A percentile compares a stretch with the other conserved stretches of the same genome.
These are phyloP conservation scores for Elysia crispata DNA, from an alignment of 2,888 invertebrate genomes.

Conservation along the genomic window DNA sequence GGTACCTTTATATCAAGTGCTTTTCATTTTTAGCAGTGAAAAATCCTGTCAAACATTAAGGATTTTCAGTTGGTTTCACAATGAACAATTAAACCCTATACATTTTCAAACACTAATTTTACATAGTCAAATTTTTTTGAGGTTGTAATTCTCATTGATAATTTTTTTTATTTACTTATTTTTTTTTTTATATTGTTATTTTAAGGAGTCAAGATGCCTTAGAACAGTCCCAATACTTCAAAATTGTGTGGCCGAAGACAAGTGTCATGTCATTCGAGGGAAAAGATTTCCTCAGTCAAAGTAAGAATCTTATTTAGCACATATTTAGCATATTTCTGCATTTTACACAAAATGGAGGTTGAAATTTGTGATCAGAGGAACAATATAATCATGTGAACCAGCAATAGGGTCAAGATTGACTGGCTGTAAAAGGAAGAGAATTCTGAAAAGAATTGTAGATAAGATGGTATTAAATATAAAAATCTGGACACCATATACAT, in stretches of 20 bases:
- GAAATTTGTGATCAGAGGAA: too few species aligned
- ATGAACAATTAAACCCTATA: background rate
- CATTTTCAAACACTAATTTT: background rate
- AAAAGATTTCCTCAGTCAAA: conserved; percentile 88
- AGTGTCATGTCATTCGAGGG: conserved; percentile 88
- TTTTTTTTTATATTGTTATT: too few species aligned
- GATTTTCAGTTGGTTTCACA: background rate
- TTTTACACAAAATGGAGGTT: too few species aligned
- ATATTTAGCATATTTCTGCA: too few species aligned
- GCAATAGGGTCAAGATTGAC: too few species aligned
- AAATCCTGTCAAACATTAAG: background rate
- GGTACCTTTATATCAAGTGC: background rate
- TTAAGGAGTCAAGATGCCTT: conserved; percentile 87
- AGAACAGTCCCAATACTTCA: conserved; percentile 93
- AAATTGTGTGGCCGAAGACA: conserved; percentile 85
- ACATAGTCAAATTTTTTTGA: too few species aligned
- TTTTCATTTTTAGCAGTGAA: background rate
- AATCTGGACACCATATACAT: too few species aligned
- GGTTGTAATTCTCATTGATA: background rate
- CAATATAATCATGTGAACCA: too few species aligned
- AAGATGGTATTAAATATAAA: too few species aligned
- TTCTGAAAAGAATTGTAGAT: too few species aligned
- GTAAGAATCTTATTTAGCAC: conserved; percentile 76
- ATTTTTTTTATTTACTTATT: background rate
- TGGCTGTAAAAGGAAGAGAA: background rate